Percentiles rank a stretch among this genome's conserved stretches.
These are phyloP conservation scores for Antechinus stuartii DNA, from an alignment of 2,113 vertebrate species.

Conservation along the genomic window DNA sequence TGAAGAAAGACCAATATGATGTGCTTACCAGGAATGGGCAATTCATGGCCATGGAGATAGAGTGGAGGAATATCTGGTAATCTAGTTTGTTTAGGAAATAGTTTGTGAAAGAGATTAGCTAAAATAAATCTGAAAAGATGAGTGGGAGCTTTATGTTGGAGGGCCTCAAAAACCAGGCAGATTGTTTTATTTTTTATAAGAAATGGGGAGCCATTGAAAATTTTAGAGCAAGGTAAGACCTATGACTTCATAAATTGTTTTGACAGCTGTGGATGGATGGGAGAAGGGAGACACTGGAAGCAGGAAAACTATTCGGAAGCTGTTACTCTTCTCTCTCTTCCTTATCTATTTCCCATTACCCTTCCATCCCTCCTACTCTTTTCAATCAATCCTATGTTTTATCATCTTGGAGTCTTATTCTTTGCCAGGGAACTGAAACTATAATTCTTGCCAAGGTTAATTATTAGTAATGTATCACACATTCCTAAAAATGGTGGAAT, in stretches of 20 bases:
- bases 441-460: background rate
- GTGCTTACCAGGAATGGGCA: background rate
- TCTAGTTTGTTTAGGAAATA: background rate
- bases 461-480: background rate
- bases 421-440: background rate
- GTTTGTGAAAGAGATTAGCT: background rate
- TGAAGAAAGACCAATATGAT: background rate
- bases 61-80: background rate
- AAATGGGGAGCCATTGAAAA: background rate
- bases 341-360: conserved; percentile 2
- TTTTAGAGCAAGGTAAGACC: background rate
- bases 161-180: background rate
- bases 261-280: background rate
- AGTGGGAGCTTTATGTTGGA: background rate
- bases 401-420: background rate
- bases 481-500: background rate
- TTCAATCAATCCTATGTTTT: background rate
- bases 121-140: background rate
- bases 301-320: background rate
- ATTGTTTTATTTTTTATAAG: background rate
- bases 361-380: background rate
- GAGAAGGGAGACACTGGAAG: background rate
- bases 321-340: background rate
- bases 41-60: background rate
- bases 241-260: background rate